Evolutionary conservation across 2,113 vertebrate genomes (phyloP).

Genomic region (human): DNA sequence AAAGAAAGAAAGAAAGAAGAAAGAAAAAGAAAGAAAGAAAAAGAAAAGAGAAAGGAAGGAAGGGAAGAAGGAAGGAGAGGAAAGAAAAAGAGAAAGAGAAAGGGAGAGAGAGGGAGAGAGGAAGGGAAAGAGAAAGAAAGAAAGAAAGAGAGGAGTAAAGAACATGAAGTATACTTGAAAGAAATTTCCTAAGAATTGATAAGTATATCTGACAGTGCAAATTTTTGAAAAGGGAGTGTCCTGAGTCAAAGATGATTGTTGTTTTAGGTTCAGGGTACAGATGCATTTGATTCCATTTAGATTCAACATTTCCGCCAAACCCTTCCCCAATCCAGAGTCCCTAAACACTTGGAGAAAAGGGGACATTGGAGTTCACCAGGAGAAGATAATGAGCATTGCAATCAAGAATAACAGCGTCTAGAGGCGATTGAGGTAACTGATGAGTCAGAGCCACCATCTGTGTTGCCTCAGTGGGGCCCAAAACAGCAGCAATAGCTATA

Average conservation of each 20-base stretch:
- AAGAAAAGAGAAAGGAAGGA: no score
- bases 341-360: background rate
- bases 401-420: background rate
- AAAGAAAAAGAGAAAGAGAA: background rate
- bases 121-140: background rate
- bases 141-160: background rate
- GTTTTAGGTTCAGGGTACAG: background rate
- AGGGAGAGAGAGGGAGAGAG: background rate
- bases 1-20: background rate
- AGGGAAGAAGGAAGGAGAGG: rapidly evolving
- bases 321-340: background rate
- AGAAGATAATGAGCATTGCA: background rate
- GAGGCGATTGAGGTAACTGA: background rate
- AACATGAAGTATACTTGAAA: background rate
- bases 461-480: background rate
- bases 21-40: background rate
- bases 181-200: background rate
- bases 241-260: background rate
- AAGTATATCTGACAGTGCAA: background rate
- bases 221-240: background rate
- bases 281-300: background rate
- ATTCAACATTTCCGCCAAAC: background rate
- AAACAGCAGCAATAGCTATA: background rate
- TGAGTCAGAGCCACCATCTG: constrained; percentile 8
- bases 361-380: background rate